Evolutionary conservation across 2,888 invertebrate genomes (phyloP).

Genomic region (Zygothrica quintamaculata): DNA sequence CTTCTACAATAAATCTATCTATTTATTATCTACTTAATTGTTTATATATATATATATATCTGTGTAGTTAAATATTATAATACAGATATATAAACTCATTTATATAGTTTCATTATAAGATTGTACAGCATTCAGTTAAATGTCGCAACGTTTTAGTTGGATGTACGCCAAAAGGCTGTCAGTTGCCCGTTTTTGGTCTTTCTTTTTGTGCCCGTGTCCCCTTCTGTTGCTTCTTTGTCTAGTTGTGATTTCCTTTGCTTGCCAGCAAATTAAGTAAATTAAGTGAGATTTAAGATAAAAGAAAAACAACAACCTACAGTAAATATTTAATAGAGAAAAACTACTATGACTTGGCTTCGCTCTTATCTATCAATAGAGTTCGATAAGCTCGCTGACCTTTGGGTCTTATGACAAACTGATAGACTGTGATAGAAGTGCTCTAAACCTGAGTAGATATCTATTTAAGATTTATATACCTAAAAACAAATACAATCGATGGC

Average conservation of each 20-base stretch:
- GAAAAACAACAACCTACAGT: conserved; percentile 14
- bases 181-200: conserved; percentile 12
- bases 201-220: conserved; percentile 3
- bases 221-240: background rate
- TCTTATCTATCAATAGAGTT: conserved; percentile 23
- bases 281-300: conserved; percentile 25
- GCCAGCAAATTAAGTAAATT: no score
- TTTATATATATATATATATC: conserved; percentile 4
- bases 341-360: background rate
- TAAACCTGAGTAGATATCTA: no score
- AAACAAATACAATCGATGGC: no score
- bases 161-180: conserved; percentile 40
- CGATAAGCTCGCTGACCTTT: conserved; percentile 31
- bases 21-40: no score
- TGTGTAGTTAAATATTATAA: background rate
- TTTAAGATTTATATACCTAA: no score
- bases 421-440: no score
- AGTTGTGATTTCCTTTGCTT: no score
- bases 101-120: background rate
- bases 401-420: background rate
- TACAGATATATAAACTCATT: background rate
- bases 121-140: conserved; percentile 20
- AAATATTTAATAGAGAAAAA: conserved; percentile 42
- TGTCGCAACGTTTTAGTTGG: conserved; percentile 39
- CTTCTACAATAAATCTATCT: no score